Conservation (phyloP, 2,888 invertebrate species). For the Netelia inedita region DNA sequence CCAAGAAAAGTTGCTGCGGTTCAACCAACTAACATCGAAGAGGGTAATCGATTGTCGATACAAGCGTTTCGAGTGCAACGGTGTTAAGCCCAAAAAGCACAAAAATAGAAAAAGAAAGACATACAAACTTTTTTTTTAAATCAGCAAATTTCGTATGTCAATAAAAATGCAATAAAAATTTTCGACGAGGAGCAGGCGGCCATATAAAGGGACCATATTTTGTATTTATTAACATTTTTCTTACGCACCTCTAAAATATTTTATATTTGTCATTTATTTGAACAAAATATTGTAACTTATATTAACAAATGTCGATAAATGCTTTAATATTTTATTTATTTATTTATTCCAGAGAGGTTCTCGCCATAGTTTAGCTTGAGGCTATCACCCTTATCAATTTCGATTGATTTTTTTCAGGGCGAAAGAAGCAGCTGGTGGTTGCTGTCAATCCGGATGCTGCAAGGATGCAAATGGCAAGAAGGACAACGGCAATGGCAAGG, state of each 20-base stretch:
- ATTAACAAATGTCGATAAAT: too few species aligned
- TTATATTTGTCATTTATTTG: too few species aligned
- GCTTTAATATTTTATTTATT: neutral
- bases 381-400: neutral
- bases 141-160: neutral
- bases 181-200: slow-evolving; percentile 17
- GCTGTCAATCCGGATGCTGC: slow-evolving; percentile 78
- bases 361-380: neutral
- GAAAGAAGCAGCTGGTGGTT: slow-evolving; percentile 76
- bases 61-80: slow-evolving; percentile 14
- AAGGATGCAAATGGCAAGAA: slow-evolving; percentile 68
- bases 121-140: neutral
- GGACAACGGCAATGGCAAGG: slow-evolving; percentile 52
- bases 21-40: slow-evolving; percentile 52
- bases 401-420: slow-evolving; percentile 67
- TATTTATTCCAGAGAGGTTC: neutral
- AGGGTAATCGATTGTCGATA: slow-evolving; percentile 57
- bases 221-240: too few species aligned
- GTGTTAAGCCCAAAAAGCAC: slow-evolving; percentile 27
- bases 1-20: slow-evolving; percentile 66
- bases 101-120: slow-evolving; percentile 17
- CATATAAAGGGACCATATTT: neutral
- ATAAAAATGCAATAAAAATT: neutral
- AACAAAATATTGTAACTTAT: too few species aligned
- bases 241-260: too few species aligned